These are phyloP conservation scores for Noturus placidus DNA, from an alignment of 2,113 vertebrate species.

Conservation along the genomic window DNA sequence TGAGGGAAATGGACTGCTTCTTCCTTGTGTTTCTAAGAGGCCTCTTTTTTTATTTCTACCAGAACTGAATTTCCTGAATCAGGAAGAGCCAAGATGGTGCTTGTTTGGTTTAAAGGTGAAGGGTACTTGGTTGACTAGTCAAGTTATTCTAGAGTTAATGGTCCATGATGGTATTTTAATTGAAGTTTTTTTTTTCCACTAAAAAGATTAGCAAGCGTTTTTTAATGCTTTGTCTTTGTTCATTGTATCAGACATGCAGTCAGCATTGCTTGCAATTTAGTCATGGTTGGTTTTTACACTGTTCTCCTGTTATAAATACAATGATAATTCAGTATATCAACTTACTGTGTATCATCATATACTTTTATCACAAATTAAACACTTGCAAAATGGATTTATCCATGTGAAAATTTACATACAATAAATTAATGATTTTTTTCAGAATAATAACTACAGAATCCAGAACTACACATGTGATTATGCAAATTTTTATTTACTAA, in stretches of 20 bases:
- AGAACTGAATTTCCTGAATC: slow-evolving; percentile 68
- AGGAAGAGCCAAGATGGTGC: slow-evolving; percentile 54
- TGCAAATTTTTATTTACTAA: neutral
- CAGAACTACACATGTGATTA: neutral
- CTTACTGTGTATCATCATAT: neutral
- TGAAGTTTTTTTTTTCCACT: neutral
- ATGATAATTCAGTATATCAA: neutral
- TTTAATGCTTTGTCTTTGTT: neutral
- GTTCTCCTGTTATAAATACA: neutral
- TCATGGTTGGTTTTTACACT: neutral
- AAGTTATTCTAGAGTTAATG: neutral
- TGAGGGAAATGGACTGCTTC: neutral
- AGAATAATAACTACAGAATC: neutral
- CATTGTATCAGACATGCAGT: neutral
- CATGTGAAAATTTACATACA: neutral
- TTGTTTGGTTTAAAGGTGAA: slow-evolving; percentile 17
- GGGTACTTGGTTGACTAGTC: neutral
- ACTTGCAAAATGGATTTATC: neutral
- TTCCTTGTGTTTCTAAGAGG: slow-evolving; percentile 16
- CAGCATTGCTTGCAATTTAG: neutral
- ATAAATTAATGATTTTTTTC: neutral
- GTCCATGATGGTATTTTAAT: slow-evolving; percentile 21
- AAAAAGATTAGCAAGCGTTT: neutral
- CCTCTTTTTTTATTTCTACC: neutral
- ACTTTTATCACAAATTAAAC: no score